Evolutionary conservation across 2,113 vertebrate genomes (phyloP), one percentile per base, ranked within the genome.

Genomic region (Mus spicilegus): DNA sequence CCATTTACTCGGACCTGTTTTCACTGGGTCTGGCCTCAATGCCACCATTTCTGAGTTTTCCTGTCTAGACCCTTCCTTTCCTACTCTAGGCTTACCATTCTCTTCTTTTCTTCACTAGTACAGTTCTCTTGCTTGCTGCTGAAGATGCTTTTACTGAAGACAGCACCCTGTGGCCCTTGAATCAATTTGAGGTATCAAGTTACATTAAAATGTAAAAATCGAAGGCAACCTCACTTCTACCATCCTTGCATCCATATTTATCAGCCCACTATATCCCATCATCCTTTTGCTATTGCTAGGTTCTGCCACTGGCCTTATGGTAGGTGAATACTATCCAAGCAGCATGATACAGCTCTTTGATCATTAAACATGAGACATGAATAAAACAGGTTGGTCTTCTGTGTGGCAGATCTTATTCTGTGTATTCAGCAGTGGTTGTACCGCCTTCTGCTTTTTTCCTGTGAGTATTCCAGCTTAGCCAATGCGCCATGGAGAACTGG

Each of bases 101-200:
- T 92, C 58, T 94, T 65, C 63, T 73, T 54, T 89, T 10, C 58
- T 51, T 88, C 26, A 26, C 12, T 26, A 84, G 56, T 72, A 7
- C 58, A 89, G 90, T 70, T 90, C 51, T 89, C n/a, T 84, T 78
- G 42, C 36, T 92, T 96, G 26, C 61, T 72, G 89, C 33, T 67
- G 10, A 76, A 85, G 17, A 33, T 89, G 39, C 28, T 69, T 33
- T 69, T 42, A 80, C 6, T 16, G 10, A 85, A 87, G 3, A 92
- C 81, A 89, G n/a, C 22, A n/a, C 65, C 28, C 5, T 51, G 5
- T 88, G 14, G 87, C 54, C 75, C 77, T 87, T 85, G 58, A 91
- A 76, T 92, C 77, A 61, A 26, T 91, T 56, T 95, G 82, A 95
- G 76, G 19, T n/a, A 91, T 93, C 30, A 73, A 58, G 26, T 94